A percentile compares a stretch with the other conserved stretches of the same genome.
Conservation (phyloP, 2,888 invertebrate genomes). For the Drosophila pseudotalamancana region DNA sequence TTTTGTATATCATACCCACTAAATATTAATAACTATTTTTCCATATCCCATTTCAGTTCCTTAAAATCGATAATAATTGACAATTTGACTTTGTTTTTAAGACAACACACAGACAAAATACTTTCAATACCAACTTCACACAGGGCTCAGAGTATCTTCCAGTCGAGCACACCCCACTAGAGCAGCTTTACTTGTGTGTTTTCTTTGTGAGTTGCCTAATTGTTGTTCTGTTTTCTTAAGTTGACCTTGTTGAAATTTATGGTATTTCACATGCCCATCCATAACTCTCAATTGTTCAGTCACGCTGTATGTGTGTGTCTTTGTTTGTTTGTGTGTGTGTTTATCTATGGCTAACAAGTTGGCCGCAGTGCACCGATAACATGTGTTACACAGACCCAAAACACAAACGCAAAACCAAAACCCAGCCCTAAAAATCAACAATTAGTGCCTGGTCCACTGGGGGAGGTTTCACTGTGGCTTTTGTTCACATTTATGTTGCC, state of each 20-base stretch:
- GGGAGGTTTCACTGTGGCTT: slow-evolving; percentile 6
- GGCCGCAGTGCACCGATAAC: slow-evolving; percentile 48
- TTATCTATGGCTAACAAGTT: slow-evolving; percentile 66
- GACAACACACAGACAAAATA: too few relatives aligned
- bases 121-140: too few relatives aligned
- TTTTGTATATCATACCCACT: too few relatives aligned
- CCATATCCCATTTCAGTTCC: too few relatives aligned
- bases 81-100: too few relatives aligned
- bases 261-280: slow-evolving; percentile 40
- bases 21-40: too few relatives aligned
- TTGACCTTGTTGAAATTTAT: slow-evolving; percentile 74
- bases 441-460: slow-evolving; percentile 30
- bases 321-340: slow-evolving; percentile 17
- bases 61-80: too few relatives aligned
- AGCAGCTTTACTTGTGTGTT: slow-evolving; percentile 6
- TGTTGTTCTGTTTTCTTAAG: slow-evolving; percentile 45
- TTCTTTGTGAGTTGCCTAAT: slow-evolving; percentile 60
- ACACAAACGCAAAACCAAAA: too few relatives aligned
- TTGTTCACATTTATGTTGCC: slow-evolving; percentile 33
- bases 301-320: slow-evolving; percentile 1
- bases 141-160: too few relatives aligned
- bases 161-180: too few relatives aligned
- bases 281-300: slow-evolving; percentile 24
- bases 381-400: slow-evolving; percentile 40
- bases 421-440: slow-evolving; percentile 24